Base-by-base conservation (phyloP, 37 sponge, comb jelly and placozoan species). In the Agelas oroides region DNA sequence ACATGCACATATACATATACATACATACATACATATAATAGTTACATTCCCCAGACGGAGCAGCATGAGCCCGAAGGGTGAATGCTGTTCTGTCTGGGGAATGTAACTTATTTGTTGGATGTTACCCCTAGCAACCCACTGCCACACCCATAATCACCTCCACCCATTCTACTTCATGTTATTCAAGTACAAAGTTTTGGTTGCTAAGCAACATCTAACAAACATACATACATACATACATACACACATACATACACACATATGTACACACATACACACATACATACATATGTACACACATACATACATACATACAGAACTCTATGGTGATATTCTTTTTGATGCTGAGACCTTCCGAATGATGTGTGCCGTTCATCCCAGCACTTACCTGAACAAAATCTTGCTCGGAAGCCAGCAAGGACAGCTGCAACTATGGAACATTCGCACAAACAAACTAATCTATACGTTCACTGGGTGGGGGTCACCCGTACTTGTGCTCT, bases 301-400 rank as follows among this genome's bases (percentile, higher is more conserved):
- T 46, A 46, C 46, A 46, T 46, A 46, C 46, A 46, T 64, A 33
- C 17, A 53, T 23, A n/a, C 79, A 92, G 99, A 96, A 71, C 60
- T 92, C 33, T 96, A 94, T 86, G 83, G 88, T 23, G 95, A 98
- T 41, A 28, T 98, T 11, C 80, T 89, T 31, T 94, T 98, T 73
- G 86, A 92, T 54, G 24, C 35, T 20, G 40, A 66, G 2, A 21
- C 71, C 31, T 97, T 97, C 80, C 60, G n/a, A 16, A 63, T 94
- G 58, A 78, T 92, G 5, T 74, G 87, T 59, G 73, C 91, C 19
- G 65, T 96, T 20, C 99, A 98, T 55, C 97, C 99, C 11, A 87
- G 77, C 39, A 98, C 99, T 2, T 98, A 98, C 77, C 77, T 98
- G n/a, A 98, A 98, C 93, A 98, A 98, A 69, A 71, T 98, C 18